Percentiles rank a stretch among this genome's conserved stretches.
Conservation (phyloP, 2,797 vertebrate genomes). For the Ara ararauna region DNA sequence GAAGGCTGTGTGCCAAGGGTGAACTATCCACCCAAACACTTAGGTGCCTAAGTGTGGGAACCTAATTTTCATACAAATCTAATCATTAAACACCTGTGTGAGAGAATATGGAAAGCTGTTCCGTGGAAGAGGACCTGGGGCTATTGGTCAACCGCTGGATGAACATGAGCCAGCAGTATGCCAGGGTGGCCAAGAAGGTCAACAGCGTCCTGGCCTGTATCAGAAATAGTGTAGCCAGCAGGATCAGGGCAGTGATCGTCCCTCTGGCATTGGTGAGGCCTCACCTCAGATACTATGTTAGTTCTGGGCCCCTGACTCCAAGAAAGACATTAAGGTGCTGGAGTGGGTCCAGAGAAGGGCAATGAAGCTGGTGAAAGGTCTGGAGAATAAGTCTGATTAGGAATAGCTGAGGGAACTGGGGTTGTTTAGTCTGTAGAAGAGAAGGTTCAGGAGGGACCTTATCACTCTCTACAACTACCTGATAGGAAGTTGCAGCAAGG, state of each 20-base stretch:
- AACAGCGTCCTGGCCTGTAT: not conserved
- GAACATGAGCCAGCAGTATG: not conserved
- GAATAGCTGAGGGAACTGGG: not conserved
- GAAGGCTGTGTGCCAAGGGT: not conserved
- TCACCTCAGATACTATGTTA: rapidly evolving
- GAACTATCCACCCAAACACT: not conserved
- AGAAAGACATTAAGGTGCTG: not conserved
- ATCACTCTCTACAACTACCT: not conserved
- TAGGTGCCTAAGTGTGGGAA: not conserved
- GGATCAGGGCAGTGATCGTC: not conserved
- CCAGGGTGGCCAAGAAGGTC: not conserved
- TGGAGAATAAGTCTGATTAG: not conserved
- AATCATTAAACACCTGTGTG: not conserved
- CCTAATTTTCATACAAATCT: not conserved
- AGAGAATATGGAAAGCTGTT: not conserved
- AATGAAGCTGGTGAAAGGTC: rapidly evolving
- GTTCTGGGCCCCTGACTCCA: not conserved
- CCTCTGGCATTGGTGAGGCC: not conserved
- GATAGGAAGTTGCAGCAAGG: not conserved
- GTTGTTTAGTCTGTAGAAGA: not conserved
- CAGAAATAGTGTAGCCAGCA: not conserved
- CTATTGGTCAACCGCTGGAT: not conserved
- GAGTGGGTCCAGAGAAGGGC: not conserved
- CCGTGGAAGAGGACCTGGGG: not conserved
- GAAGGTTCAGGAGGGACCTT: too few species aligned